A percentile compares a stretch with the other conserved stretches of the same genome.
These are phyloP conservation scores for Halisarca cf. caerulea DNA, from an alignment of 37 sponge, comb jelly and placozoan species.

Conservation along the genomic window DNA sequence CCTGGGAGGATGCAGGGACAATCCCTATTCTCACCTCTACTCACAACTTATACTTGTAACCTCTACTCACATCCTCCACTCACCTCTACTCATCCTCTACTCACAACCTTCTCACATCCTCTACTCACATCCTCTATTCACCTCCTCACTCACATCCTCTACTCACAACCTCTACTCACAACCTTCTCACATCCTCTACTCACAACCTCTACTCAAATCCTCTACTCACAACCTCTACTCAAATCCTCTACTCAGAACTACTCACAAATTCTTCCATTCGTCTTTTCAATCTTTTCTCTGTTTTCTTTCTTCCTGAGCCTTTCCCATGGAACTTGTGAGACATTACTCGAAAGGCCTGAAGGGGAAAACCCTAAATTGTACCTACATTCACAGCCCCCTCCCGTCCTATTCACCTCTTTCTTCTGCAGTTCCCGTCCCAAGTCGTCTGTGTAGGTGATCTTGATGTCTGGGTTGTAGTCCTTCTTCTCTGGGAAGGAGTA, in stretches of 20 bases:
- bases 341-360: slow-evolving; percentile 73
- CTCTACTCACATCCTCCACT: no score
- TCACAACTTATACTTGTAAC: no score
- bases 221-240: background rate
- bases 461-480: slow-evolving; percentile 82
- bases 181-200: background rate
- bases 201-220: background rate
- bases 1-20: slow-evolving; percentile 50
- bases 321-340: slow-evolving; percentile 99
- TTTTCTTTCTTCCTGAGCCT: slow-evolving; percentile 90
- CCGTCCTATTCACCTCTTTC: slow-evolving; percentile 77
- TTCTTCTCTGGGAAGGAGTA: slow-evolving; percentile 89
- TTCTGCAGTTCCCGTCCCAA: slow-evolving; percentile 65
- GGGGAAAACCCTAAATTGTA: background rate
- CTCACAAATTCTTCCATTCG: slow-evolving; percentile 74
- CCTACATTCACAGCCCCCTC: slow-evolving; percentile 76
- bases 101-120: no score
- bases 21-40: no score
- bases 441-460: slow-evolving; percentile 91
- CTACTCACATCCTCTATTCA: no score
- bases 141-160: no score
- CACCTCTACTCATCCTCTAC: no score
- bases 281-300: slow-evolving; percentile 92
- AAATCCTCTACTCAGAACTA: background rate
- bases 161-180: no score